phyloP scores from a whole-genome alignment of 2,113 vertebrate species.

The Podarcis muralis region DNA sequence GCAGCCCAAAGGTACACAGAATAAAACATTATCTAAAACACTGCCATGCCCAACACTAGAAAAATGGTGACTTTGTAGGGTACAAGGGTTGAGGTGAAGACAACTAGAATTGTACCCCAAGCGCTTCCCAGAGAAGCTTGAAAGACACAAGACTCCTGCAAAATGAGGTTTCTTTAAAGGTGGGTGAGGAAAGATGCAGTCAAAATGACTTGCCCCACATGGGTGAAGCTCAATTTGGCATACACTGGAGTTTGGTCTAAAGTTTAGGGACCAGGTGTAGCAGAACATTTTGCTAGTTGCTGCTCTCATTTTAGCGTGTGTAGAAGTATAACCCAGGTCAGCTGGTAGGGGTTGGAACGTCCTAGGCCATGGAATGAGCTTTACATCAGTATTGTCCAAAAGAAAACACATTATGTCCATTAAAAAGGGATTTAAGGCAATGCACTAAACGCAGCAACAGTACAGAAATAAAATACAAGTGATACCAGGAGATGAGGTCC shows the following conservation, averaged over 20 bases:
- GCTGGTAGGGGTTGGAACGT: not conserved
- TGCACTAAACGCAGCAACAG: not conserved
- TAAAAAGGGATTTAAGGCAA: constrained; percentile 22
- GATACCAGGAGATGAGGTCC: constrained; percentile 8
- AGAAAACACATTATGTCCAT: not conserved
- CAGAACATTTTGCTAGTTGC: not conserved
- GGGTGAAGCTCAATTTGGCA: not conserved
- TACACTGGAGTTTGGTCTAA: not conserved
- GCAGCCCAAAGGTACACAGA: not conserved
- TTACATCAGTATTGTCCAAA: not conserved
- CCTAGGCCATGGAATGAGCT: not conserved
- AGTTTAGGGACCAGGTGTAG: too few species aligned
- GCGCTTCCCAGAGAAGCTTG: not conserved
- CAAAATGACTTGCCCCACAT: accelerated
- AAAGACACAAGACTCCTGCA: not conserved
- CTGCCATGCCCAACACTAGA: not conserved
- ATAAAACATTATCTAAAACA: constrained; percentile 22
- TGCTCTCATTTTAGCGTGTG: not conserved
- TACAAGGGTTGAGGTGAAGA: constrained; percentile 16
- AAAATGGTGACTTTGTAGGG: not conserved
- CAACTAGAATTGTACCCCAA: constrained; percentile 38
- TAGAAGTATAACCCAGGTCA: not conserved
- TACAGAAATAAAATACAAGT: not conserved
- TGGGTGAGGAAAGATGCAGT: not conserved
- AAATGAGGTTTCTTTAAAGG: not conserved